Conservation (phyloP, 2,797 vertebrate genomes). For the Betta splendens region DNA sequence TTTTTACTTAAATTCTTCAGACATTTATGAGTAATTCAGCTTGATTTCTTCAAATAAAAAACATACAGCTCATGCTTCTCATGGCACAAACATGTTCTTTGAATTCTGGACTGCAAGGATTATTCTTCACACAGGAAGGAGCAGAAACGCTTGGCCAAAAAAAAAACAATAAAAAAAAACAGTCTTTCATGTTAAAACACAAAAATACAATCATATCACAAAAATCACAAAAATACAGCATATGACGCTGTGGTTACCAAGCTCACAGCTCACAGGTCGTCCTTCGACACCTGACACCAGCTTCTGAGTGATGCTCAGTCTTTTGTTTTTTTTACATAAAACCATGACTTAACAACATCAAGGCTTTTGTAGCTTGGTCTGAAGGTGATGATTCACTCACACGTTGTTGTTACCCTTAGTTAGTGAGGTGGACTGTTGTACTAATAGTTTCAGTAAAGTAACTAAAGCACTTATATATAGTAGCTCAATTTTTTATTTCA, state of each 20-base stretch:
- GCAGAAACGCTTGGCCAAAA: constrained; percentile 69
- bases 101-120: constrained; percentile 33
- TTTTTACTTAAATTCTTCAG: too few species aligned
- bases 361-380: constrained; percentile 1
- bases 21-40: too few species aligned
- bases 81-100: background rate
- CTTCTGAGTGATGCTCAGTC: constrained; percentile 13
- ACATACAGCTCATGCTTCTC: too few species aligned
- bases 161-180: constrained; percentile 63
- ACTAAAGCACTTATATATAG: too few species aligned
- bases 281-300: constrained; percentile 17
- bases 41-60: too few species aligned
- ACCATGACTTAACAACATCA: background rate
- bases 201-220: too few species aligned
- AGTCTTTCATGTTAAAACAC: too few species aligned
- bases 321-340: constrained; percentile 3
- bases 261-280: constrained; percentile 27
- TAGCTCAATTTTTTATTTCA: too few species aligned
- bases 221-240: constrained; percentile 57
- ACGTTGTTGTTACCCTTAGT: constrained; percentile 6
- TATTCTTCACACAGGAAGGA: constrained; percentile 32
- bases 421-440: constrained; percentile 5
- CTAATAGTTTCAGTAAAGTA: too few species aligned
- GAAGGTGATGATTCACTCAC: background rate
- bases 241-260: constrained; percentile 51